phyloP scores from a whole-genome alignment of 2,888 invertebrate species.

The Asteroscopus sphinx region DNA sequence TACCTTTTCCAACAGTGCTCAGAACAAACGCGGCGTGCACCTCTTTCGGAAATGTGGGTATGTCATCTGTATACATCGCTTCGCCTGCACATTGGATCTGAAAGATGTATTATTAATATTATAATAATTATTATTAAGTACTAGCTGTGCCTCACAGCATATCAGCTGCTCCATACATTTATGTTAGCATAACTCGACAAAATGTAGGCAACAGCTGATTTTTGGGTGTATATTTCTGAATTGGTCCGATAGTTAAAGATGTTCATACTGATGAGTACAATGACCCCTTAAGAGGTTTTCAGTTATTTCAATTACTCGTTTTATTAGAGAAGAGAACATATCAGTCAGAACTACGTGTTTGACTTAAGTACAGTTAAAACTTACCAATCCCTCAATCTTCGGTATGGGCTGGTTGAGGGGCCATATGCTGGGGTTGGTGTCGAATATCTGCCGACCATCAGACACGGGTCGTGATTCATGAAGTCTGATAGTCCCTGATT shows the following conservation, averaged over 20 bases:
- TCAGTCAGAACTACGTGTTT: too few species aligned
- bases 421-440: slow-evolving; percentile 90
- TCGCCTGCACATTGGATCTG: slow-evolving; percentile 91
- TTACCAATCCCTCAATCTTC: slow-evolving; percentile 86
- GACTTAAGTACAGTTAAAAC: slow-evolving; percentile 44
- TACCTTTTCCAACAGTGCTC: slow-evolving; percentile 88
- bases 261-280: too few species aligned
- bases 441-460: slow-evolving; percentile 89
- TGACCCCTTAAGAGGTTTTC: too few species aligned
- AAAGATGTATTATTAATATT: background rate
- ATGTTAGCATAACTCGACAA: too few species aligned
- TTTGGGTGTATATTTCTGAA: too few species aligned
- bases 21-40: slow-evolving; percentile 92
- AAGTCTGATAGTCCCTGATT: slow-evolving; percentile 78
- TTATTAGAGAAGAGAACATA: too few species aligned
- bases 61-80: slow-evolving; percentile 91
- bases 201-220: too few species aligned
- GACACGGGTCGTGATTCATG: slow-evolving; percentile 88
- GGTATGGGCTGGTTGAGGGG: slow-evolving; percentile 91
- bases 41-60: slow-evolving; percentile 89
- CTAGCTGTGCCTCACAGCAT: too few species aligned
- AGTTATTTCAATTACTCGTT: too few species aligned
- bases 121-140: too few species aligned
- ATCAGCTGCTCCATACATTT: too few species aligned
- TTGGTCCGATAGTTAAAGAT: too few species aligned